These are phyloP conservation scores for Grapholita molesta DNA, from an alignment of 1,140 invertebrate species.

Conservation along the genomic window DNA sequence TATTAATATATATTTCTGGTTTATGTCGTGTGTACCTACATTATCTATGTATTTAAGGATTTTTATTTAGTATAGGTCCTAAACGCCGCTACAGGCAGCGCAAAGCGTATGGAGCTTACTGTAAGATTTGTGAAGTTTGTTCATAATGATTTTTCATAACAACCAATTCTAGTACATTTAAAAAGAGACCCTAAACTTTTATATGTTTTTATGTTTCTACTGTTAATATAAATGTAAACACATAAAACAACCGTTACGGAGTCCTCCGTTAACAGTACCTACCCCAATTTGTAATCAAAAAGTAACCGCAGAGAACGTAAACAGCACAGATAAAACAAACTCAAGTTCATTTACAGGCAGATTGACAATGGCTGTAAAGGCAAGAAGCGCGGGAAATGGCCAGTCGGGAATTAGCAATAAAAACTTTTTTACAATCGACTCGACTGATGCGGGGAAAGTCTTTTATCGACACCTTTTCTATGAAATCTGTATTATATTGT, in stretches of 20 bases:
- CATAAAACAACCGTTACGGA: not conserved
- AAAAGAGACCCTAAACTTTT: not conserved
- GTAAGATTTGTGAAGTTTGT: no score
- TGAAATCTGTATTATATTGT: not conserved
- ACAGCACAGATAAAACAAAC: constrained; percentile 21
- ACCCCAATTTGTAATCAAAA: constrained; percentile 16
- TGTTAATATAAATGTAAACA: not conserved
- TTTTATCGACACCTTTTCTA: not conserved
- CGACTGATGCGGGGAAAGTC: not conserved
- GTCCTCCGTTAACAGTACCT: not conserved
- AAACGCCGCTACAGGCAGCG: no score
- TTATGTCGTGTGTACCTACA: no score
- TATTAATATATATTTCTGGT: no score
- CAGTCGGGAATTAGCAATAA: constrained; percentile 11
- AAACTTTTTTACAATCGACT: constrained; percentile 60
- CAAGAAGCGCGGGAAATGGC: constrained; percentile 52
- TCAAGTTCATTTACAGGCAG: constrained; percentile 22
- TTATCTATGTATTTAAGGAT: no score
- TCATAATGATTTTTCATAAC: no score
- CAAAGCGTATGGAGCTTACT: no score
- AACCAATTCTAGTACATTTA: no score
- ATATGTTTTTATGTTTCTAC: not conserved
- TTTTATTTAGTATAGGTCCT: no score
- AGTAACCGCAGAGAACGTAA: constrained; percentile 17
- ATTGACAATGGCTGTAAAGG: constrained; percentile 42